phyloP scores from a whole-genome alignment of 2,797 vertebrate genomes.

The Smutsia gigantea region DNA sequence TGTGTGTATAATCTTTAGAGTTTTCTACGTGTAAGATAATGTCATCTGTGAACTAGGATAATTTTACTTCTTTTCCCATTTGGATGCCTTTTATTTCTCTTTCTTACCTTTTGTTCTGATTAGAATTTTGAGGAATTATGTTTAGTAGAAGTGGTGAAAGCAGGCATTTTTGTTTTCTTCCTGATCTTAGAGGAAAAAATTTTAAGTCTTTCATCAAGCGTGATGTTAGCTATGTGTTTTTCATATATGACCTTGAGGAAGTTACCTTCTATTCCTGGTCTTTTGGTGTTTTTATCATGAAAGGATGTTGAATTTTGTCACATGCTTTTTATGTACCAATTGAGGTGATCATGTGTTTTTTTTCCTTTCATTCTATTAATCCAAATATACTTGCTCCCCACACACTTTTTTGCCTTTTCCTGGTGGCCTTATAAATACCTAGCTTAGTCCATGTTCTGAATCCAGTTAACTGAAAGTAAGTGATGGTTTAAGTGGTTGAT shows the following conservation, averaged over 20 bases:
- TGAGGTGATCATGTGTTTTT: not conserved
- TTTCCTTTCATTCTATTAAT: not conserved
- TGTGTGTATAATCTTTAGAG: not conserved
- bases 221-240: not conserved
- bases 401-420: not conserved
- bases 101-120: not conserved
- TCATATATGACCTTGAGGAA: not conserved
- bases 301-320: not conserved
- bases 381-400: not conserved
- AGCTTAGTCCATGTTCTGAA: not conserved
- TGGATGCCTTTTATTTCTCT: not conserved
- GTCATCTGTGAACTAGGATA: not conserved
- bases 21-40: not conserved
- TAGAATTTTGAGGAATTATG: not conserved
- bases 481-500: not conserved
- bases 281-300: not conserved
- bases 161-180: not conserved
- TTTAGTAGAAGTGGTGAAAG: not conserved
- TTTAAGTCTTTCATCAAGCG: not conserved
- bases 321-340: not conserved
- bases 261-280: not conserved
- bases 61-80: not conserved
- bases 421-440: not conserved
- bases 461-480: conserved; percentile 5
- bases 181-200: not conserved